phyloP scores from a whole-genome alignment of 1,140 invertebrate genomes.

The Anthonomus grandis region DNA sequence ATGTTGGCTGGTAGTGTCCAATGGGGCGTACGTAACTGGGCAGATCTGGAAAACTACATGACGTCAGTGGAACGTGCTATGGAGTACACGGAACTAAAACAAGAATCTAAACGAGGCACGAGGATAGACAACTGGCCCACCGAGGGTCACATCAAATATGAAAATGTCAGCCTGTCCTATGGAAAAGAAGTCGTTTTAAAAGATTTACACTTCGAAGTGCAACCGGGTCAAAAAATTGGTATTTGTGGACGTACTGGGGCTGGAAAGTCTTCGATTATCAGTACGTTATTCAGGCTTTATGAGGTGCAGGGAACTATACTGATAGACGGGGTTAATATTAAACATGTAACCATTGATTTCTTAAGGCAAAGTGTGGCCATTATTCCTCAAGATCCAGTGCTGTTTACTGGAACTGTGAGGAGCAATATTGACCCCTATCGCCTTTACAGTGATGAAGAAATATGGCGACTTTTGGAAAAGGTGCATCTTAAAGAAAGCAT shows the following conservation, averaged over 20 bases:
- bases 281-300: constrained; percentile 69
- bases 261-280: constrained; percentile 72
- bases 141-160: constrained; percentile 45
- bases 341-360: constrained; percentile 59
- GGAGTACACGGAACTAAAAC: constrained; percentile 63
- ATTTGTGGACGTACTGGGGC: constrained; percentile 53
- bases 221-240: constrained; percentile 59
- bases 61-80: constrained; percentile 71
- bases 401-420: constrained; percentile 58
- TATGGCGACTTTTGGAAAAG: constrained; percentile 42
- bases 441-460: constrained; percentile 51
- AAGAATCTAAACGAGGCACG: constrained; percentile 14
- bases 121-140: constrained; percentile 52
- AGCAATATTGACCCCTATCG: constrained; percentile 58
- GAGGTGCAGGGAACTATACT: constrained; percentile 46
- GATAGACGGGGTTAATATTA: constrained; percentile 39
- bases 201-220: constrained; percentile 59
- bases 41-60: constrained; percentile 82
- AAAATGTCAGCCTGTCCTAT: constrained; percentile 65
- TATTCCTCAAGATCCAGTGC: constrained; percentile 62
- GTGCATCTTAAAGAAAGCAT: constrained; percentile 43
- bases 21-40: constrained; percentile 82
- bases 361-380: constrained; percentile 59
- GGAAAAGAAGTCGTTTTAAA: constrained; percentile 65
- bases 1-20: constrained; percentile 75